Evolutionary conservation across 2,113 vertebrate genomes (phyloP).

Genomic region (Leptodactylus fuscus): DNA sequence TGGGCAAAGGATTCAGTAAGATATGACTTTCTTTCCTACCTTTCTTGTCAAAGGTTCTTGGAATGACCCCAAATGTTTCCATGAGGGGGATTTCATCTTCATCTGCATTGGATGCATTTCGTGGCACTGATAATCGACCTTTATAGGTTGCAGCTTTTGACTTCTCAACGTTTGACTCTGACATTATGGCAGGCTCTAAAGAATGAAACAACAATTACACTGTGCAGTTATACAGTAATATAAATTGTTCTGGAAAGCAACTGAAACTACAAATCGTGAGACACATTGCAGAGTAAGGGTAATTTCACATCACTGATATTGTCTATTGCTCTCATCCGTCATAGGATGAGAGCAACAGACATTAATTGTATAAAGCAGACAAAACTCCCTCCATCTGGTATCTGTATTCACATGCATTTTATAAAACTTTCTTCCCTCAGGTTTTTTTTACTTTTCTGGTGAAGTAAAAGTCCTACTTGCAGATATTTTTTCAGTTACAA

Average conservation of each 20-base stretch:
- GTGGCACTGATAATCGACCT: conserved; percentile 78
- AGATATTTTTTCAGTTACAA: too few relatives aligned
- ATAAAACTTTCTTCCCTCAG: too few relatives aligned
- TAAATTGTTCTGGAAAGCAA: not conserved
- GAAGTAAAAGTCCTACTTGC: too few relatives aligned
- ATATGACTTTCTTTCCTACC: conserved; percentile 71
- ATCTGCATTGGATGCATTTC: conserved; percentile 79
- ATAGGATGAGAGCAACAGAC: too few relatives aligned
- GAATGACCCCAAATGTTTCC: conserved; percentile 79
- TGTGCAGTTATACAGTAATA: too few relatives aligned
- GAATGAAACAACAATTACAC: not conserved
- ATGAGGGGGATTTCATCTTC: conserved; percentile 77
- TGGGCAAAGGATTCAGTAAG: too few relatives aligned
- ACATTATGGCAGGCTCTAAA: conserved; percentile 63
- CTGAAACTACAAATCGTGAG: not conserved
- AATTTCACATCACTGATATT: too few relatives aligned
- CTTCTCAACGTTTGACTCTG: conserved; percentile 67
- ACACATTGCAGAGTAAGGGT: not conserved
- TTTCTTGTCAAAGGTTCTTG: conserved; percentile 74
- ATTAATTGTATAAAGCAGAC: too few relatives aligned
- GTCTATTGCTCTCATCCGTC: too few relatives aligned
- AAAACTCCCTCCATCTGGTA: too few relatives aligned
- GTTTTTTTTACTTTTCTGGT: too few relatives aligned
- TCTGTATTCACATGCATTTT: too few relatives aligned
- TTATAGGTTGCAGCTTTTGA: conserved; percentile 67